Evolutionary conservation across 2,797 vertebrate genomes (phyloP), one percentile per base, ranked within the genome.

Genomic region (Aldrovandia affinis): DNA sequence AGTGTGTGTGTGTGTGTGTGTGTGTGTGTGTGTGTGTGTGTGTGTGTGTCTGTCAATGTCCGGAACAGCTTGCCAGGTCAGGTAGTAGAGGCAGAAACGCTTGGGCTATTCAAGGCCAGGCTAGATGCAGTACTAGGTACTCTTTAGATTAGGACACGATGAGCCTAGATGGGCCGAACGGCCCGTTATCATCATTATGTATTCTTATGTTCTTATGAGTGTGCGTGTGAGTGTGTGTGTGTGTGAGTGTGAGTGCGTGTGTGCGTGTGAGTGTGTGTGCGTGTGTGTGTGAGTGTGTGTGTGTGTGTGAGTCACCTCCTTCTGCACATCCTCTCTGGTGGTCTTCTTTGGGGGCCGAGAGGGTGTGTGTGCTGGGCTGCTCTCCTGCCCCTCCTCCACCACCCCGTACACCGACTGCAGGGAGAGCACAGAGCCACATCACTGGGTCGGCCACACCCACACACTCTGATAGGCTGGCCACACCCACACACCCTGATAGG

Each of bases 271-370:
- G 12, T 50, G 12, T 50, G 47, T 5, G 68, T 73, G 36, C 39
- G 68, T 73, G 33, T 73, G 36, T 33, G 65, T 33, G 3, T 33
- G 14, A 33, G 30, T 68, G 10, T 68, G 28, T 65, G 63, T 30
- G 39, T 50, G 25, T 75, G 59, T n/a, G 22, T 50, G 78, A 89
- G 81, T 95, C 89, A 97, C 98, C 95, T 98, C 96, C 89, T 97
- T 98, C 89, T 96, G 92, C 87, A 99, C 93, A 80, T 98, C 98
- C 85, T 99, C 98, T 91, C 96, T 97, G 80, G 97, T 98, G 7
- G 96, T 92, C 91, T 97, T 98, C 88, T 96, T 97, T 90, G 92
- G 28, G 0, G 96, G 96, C 36, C 97, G 97, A 80, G 96, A 95
- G 84, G 96, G 95, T 85, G 96, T 84, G 55, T 98, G 98, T 83